Percentiles rank a stretch among this genome's conserved stretches.
Conservation (phyloP, 2,797 vertebrate genomes). For the Gastrophryne carolinensis region DNA sequence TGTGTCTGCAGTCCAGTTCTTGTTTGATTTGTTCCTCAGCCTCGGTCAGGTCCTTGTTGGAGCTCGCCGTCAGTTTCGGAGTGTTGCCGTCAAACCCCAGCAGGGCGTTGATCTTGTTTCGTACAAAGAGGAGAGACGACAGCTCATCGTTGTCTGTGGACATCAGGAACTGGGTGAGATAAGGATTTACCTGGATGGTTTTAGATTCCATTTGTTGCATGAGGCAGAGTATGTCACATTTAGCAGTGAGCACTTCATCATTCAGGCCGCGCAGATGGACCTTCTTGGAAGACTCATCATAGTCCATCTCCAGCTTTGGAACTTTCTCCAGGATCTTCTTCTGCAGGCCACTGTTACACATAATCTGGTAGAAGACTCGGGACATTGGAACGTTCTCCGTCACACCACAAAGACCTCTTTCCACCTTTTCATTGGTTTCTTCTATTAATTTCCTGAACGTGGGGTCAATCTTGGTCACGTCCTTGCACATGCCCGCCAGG, state of each 20-base stretch:
- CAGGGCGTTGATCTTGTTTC: conserved; percentile 66
- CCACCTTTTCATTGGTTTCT: conserved; percentile 51
- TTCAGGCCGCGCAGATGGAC: conserved; percentile 69
- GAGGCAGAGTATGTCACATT: conserved; percentile 72
- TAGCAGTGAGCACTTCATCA: conserved; percentile 67
- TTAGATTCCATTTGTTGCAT: conserved; percentile 57
- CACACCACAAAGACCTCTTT: conserved; percentile 66
- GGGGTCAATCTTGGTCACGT: conserved; percentile 58
- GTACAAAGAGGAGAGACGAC: conserved; percentile 71
- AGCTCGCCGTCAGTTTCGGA: conserved; percentile 64
- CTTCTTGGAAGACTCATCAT: conserved; percentile 53
- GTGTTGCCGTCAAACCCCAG: conserved; percentile 62
- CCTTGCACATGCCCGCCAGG: conserved; percentile 68
- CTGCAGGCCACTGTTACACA: conserved; percentile 64
- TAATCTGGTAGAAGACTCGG: conserved; percentile 63
- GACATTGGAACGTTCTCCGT: conserved; percentile 60
- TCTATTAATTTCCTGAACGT: conserved; percentile 56
- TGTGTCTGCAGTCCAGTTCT: conserved; percentile 53
- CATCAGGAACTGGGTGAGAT: conserved; percentile 71
- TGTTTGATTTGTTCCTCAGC: conserved; percentile 70
- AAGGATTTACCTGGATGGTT: conserved; percentile 52
- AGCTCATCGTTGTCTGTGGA: conserved; percentile 61
- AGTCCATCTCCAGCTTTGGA: conserved; percentile 64
- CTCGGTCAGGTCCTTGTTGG: conserved; percentile 59
- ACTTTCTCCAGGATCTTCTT: conserved; percentile 55